Evolutionary conservation across 2,888 invertebrate genomes (phyloP).

Genomic region (Chouioia cunea): DNA sequence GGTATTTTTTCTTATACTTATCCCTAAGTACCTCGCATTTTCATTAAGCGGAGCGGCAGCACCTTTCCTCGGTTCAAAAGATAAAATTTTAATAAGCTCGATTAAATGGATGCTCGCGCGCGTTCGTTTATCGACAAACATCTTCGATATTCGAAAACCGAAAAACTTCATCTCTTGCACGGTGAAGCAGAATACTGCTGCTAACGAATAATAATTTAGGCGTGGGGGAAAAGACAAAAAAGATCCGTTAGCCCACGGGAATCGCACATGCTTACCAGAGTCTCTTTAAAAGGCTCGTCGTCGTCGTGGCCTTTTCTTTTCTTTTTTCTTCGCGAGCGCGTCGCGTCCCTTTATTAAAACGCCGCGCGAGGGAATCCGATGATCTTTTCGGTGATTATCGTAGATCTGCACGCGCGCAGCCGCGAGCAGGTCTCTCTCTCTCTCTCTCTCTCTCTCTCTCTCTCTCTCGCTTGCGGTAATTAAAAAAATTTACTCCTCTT

Average conservation of each 20-base stretch:
- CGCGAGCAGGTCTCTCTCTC: too few relatives aligned
- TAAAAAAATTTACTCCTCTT: slow-evolving; percentile 38
- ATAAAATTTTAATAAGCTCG: slow-evolving; percentile 9
- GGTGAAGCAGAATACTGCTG: neutral
- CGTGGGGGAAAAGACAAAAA: slow-evolving; percentile 12
- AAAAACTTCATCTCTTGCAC: neutral
- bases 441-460: too few relatives aligned
- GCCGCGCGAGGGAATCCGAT: slow-evolving; percentile 36
- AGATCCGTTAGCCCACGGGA: slow-evolving; percentile 16
- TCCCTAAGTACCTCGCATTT: neutral
- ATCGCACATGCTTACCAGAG: neutral
- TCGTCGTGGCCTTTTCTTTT: too few relatives aligned
- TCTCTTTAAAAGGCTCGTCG: slow-evolving; percentile 30
- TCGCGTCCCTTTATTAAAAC: slow-evolving; percentile 38
- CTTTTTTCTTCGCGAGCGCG: too few relatives aligned
- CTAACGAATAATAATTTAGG: slow-evolving; percentile 22
- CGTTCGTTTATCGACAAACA: slow-evolving; percentile 3
- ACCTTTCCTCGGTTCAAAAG: neutral
- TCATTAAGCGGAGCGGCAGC: neutral
- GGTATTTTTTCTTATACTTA: neutral
- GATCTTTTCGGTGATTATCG: slow-evolving; percentile 44
- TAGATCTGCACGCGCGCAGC: slow-evolving; percentile 26
- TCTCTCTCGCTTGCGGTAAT: slow-evolving; percentile 33
- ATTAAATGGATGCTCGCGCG: slow-evolving; percentile 5
- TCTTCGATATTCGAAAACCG: slow-evolving; percentile 15